Percentiles rank a stretch among this genome's conserved stretches.
Conservation (phyloP, 2,888 invertebrate species). For the Eurois occulta region DNA sequence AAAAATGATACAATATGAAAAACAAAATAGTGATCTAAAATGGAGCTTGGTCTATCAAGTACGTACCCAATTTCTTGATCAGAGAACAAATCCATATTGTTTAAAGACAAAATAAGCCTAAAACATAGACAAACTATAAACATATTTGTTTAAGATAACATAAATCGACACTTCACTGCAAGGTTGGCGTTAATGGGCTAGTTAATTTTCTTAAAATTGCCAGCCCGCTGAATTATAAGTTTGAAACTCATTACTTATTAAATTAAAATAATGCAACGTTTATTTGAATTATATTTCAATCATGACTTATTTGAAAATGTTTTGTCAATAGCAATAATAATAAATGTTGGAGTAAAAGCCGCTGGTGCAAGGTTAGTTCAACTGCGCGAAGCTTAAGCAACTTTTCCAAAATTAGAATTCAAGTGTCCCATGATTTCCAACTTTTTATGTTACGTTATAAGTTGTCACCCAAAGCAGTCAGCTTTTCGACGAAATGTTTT, state of each 20-base stretch:
- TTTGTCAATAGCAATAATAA: constrained; percentile 18
- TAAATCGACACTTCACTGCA: background rate
- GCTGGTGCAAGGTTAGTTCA: constrained; percentile 13
- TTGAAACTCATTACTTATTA: constrained; percentile 9
- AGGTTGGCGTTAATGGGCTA: background rate
- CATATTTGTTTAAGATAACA: background rate
- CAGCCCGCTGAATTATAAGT: background rate
- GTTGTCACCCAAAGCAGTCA: background rate
- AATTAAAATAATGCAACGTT: constrained; percentile 25
- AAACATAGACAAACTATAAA: too few species aligned
- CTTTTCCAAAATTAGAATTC: constrained; percentile 2
- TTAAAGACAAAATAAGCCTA: background rate
- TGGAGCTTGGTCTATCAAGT: too few species aligned
- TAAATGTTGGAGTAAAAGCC: constrained; percentile 10
- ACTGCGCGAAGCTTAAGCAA: background rate
- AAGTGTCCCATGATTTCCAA: background rate
- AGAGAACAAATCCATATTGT: background rate
- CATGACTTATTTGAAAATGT: constrained; percentile 21
- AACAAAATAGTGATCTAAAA: too few species aligned
- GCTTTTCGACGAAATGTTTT: background rate
- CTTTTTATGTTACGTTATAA: background rate
- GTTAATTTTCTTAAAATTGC: constrained; percentile 7
- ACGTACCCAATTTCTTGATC: too few species aligned
- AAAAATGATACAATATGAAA: too few species aligned
- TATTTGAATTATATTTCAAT: constrained; percentile 22